These are phyloP conservation scores for Torymus tubicola DNA, from an alignment of 2,888 invertebrate species.

Conservation along the genomic window DNA sequence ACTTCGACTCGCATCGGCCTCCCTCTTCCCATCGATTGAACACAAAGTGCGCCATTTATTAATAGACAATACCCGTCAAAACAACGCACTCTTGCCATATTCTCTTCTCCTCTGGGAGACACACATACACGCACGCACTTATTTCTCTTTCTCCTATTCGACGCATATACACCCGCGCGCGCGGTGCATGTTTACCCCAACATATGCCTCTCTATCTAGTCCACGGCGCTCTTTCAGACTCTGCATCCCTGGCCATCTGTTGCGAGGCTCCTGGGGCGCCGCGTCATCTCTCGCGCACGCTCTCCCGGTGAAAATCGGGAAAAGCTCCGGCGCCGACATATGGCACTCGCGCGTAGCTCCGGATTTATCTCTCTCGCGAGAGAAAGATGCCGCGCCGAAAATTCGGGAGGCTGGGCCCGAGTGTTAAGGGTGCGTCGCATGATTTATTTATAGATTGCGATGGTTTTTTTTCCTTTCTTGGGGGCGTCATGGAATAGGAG, in stretches of 20 bases:
- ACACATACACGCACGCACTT: background rate
- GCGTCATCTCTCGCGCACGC: too few relatives aligned
- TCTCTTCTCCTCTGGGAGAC: too few relatives aligned
- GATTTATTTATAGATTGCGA: conserved; percentile 3
- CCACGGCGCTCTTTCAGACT: background rate
- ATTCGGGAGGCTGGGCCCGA: conserved; percentile 13
- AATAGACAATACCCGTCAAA: conserved; percentile 16
- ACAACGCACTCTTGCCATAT: background rate
- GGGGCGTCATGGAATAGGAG: too few relatives aligned
- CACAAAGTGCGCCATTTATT: background rate
- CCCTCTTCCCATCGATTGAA: background rate
- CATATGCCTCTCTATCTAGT: conserved; percentile 31
- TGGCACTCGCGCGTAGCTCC: conserved; percentile 66
- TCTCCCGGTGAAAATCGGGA: conserved; percentile 65
- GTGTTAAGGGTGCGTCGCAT: conserved; percentile 9
- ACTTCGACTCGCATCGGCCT: too few relatives aligned
- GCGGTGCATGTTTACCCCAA: conserved; percentile 20
- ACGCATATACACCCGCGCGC: background rate
- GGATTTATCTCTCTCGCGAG: conserved; percentile 61
- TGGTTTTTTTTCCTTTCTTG: background rate
- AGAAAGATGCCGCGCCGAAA: conserved; percentile 35
- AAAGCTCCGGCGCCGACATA: conserved; percentile 68
- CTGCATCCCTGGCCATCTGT: conserved; percentile 66
- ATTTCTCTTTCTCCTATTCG: conserved; percentile 2
- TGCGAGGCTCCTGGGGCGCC: conserved; percentile 49